Percentiles rank a stretch among this genome's conserved stretches.
Conservation (phyloP, 2,888 invertebrate genomes). For the Melolontha melolontha region DNA sequence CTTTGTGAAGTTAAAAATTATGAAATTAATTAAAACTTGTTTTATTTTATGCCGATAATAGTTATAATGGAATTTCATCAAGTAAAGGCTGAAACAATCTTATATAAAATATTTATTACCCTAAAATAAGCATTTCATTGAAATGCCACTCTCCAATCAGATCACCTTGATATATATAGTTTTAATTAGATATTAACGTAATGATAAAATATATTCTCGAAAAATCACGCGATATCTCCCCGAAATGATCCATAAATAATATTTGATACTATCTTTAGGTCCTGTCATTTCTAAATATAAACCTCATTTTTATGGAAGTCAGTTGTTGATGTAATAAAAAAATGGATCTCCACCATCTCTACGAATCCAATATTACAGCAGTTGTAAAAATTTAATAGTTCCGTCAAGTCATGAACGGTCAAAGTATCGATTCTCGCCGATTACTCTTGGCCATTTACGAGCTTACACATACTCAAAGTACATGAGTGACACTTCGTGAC, state of each 20-base stretch:
- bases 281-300: constrained; percentile 13
- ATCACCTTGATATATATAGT: too few species aligned
- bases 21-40: too few species aligned
- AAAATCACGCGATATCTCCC: constrained; percentile 21
- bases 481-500: constrained; percentile 19
- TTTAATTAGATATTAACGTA: not conserved
- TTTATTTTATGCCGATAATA: too few species aligned
- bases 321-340: constrained; percentile 31
- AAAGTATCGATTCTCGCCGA: constrained; percentile 26
- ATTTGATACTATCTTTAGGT: constrained; percentile 22
- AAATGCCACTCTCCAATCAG: too few species aligned
- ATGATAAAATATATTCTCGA: not conserved
- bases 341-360: constrained; percentile 30
- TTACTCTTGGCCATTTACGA: constrained; percentile 18
- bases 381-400: constrained; percentile 33
- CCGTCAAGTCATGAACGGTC: constrained; percentile 10
- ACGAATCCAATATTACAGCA: constrained; percentile 16
- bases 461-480: constrained; percentile 6
- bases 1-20: too few species aligned
- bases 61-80: too few species aligned
- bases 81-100: too few species aligned
- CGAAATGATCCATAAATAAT: constrained; percentile 25
- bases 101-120: too few species aligned
- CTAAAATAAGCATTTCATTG: too few species aligned
- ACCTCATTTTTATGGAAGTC: constrained; percentile 26